Evolutionary conservation across 2,888 invertebrate species (phyloP), one percentile per base, ranked within the genome.

Genomic region (Chrysomela aeneicollis): DNA sequence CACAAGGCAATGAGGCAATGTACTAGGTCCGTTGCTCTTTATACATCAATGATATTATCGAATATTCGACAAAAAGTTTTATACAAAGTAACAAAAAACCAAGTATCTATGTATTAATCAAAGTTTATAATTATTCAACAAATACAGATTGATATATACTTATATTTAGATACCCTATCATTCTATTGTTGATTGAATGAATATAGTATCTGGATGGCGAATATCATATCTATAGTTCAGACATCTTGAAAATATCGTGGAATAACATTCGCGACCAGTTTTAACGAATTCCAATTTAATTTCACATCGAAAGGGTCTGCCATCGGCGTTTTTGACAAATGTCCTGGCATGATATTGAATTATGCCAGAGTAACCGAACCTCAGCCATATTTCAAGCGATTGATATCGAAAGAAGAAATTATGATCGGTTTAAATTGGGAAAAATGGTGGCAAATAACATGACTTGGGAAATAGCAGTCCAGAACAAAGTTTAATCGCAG

Each of bases 251-350:
- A 42, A 15, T 15, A 42, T 15, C 10, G n/a, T 15, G 35, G 17
- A 9, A 21, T 19, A 17, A 19, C 1, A 26, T 17, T 17, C 21
- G n/a, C 17, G n/a, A 47, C 10, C 42, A 55, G 47, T 26, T 72
- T 70, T 74, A 59, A 72, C 69, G 74, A 74, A 77, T 77, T 72
- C 71, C 68, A 69, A 70, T 74, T 73, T 73, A 73, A 78, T 77
- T 68, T 70, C 63, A 71, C 71, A 71, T 72, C 69, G 68, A 60
- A 55, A 62, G 66, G 67, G 71, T 72, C 70, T 78, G 77, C 72
- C 62, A 63, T 68, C 75, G 78, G 74, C 78, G 64, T 73, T 77
- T 77, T 76, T 78, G 79, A 78, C 76, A 76, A 78, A 78, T 78
- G 74, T 68, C 69, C 64, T 64, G 51, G 59, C 57, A 64, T 59